phyloP scores from a whole-genome alignment of 2,888 invertebrate species.

The Nysson spinosus region DNA sequence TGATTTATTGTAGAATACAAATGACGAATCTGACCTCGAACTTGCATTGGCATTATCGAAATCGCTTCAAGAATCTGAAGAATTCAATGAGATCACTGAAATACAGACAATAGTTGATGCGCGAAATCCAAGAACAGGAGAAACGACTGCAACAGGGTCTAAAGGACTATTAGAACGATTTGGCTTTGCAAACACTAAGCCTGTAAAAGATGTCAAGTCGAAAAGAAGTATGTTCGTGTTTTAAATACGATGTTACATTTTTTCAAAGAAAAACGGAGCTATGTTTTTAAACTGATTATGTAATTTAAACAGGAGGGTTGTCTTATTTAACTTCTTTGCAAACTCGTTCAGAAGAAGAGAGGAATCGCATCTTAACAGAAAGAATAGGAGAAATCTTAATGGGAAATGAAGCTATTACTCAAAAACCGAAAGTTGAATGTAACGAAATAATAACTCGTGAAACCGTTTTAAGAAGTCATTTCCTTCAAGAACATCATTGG shows the following conservation, averaged over 20 bases:
- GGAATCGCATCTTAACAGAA: constrained; percentile 76
- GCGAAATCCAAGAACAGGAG: background rate
- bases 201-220: constrained; percentile 26
- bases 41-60: constrained; percentile 77
- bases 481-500: constrained; percentile 59
- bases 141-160: background rate
- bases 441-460: constrained; percentile 13
- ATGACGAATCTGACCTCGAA: constrained; percentile 73
- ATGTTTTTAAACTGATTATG: background rate
- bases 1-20: constrained; percentile 56
- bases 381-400: constrained; percentile 77
- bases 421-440: constrained; percentile 36
- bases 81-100: constrained; percentile 65
- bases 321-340: constrained; percentile 69
- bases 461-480: constrained; percentile 54
- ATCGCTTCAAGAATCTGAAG: constrained; percentile 75
- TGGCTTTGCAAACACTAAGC: constrained; percentile 69
- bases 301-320: constrained; percentile 55
- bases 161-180: constrained; percentile 66
- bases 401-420: constrained; percentile 70
- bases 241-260: constrained; percentile 3
- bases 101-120: constrained; percentile 15
- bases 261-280: no score
- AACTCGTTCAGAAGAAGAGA: constrained; percentile 72
- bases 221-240: constrained; percentile 37